Evolutionary conservation across 2,888 invertebrate genomes (phyloP), one percentile per base, ranked within the genome.

Genomic region (Drosophila seclusa): DNA sequence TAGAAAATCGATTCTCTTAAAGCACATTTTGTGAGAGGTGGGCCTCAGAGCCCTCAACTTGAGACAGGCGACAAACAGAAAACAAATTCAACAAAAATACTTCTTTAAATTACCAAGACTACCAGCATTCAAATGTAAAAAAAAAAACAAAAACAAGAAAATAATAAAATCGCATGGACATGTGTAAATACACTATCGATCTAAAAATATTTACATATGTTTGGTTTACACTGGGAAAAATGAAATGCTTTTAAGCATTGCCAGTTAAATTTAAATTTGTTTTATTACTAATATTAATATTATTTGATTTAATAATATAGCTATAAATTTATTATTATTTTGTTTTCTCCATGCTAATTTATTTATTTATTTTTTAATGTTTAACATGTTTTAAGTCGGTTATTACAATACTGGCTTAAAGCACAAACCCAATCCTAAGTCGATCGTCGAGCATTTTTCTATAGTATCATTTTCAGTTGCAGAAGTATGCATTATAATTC

Each of bases 1-100:
- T 80, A 80, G 63, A 88, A 86, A 86, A 86, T 86, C 89, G 86
- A 86, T 86, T 86, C 78, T 78, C 76, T 88, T 88, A 82, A 86
- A 86, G 86, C 68, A 32, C 60, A 52, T 7, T 18, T 2, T 8
- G 34, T 16, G 53, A 11, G 48, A 8, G 65, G 7, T 29, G 48
- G 1, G 4, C 1, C 6, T 21, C 18, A 10, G 38, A 21, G 36
- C 50, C 34, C 58, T 13, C 42, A 55, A 32, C 73, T 60, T 68
- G 71, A 64, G 42, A 69, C 71, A 24, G 24, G 24, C 21, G 4
- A 11, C 61, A 65, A 74, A 59, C 52, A 68, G 63, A 73, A 58
- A 60, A 62, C 60, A 73, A 70, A 73, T 36, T 18, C 60, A 68
- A 68, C 74, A 66, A 68, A 74, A 68, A 78, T 75, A 73, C 71